Conservation (phyloP, 2,888 invertebrate genomes). For the Cantharis lateralis region DNA sequence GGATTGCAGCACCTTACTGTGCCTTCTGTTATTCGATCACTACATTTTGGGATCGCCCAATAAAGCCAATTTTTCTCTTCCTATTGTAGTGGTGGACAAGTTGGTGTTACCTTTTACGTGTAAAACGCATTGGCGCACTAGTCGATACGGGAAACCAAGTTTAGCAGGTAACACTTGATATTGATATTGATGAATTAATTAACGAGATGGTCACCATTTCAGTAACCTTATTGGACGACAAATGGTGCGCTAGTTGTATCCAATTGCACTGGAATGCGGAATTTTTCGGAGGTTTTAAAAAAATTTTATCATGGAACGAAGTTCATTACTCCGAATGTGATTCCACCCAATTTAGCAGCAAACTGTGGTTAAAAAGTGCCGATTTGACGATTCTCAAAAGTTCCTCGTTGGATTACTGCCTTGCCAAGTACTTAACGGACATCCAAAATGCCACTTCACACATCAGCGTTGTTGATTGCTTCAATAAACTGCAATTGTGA, state of each 20-base stretch:
- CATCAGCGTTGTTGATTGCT: slow-evolving; percentile 60
- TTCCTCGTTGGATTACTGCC: slow-evolving; percentile 60
- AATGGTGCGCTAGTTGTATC: slow-evolving; percentile 50
- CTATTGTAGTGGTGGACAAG: slow-evolving; percentile 53
- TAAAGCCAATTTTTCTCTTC: slow-evolving; percentile 56
- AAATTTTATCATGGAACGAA: slow-evolving; percentile 47
- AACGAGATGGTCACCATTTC: too few species aligned
- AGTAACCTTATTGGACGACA: slow-evolving; percentile 46
- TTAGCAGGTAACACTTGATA: slow-evolving; percentile 37
- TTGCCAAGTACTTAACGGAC: slow-evolving; percentile 60
- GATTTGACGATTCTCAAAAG: slow-evolving; percentile 60
- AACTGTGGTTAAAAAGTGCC: slow-evolving; percentile 48
- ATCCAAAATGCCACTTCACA: slow-evolving; percentile 70
- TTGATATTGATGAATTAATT: too few species aligned
- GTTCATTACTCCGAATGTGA: slow-evolving; percentile 35
- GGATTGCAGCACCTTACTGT: slow-evolving; percentile 59
- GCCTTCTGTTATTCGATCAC: slow-evolving; percentile 58
- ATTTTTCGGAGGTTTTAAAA: slow-evolving; percentile 52
- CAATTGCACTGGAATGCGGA: slow-evolving; percentile 56
- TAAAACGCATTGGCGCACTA: slow-evolving; percentile 57
- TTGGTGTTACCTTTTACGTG: slow-evolving; percentile 59
- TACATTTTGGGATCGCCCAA: slow-evolving; percentile 51
- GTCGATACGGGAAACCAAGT: slow-evolving; percentile 51
- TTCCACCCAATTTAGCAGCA: slow-evolving; percentile 42
- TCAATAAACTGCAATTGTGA: slow-evolving; percentile 52